Evolutionary conservation across 2,888 invertebrate genomes (phyloP).

Genomic region (Listrodromus nycthemerus): DNA sequence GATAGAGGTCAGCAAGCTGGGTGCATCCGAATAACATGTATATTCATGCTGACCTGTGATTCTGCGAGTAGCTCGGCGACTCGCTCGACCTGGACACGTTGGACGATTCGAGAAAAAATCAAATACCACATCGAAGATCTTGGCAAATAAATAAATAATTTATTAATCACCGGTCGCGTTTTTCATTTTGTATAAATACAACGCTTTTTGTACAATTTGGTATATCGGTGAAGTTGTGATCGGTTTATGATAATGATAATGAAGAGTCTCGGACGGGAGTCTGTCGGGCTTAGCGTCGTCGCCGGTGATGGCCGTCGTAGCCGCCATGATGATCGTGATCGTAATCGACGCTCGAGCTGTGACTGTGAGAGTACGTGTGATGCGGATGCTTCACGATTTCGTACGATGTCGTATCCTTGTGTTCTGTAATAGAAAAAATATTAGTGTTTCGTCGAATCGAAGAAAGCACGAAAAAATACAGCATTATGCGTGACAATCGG

Average conservation of each 20-base stretch:
- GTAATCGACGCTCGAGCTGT: conserved; percentile 89
- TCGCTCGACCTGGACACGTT: neutral
- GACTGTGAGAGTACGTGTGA: conserved; percentile 91
- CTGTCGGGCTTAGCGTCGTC: conserved; percentile 85
- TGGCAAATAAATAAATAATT: conserved; percentile 64
- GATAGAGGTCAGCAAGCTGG: conserved; percentile 47
- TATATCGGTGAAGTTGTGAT: conserved; percentile 20
- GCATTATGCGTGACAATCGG: conserved; percentile 15
- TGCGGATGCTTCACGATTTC: conserved; percentile 95
- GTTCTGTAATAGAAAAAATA: conserved; percentile 83
- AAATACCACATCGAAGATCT: neutral
- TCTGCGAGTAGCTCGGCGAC: neutral
- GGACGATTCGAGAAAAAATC: neutral
- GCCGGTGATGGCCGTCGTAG: conserved; percentile 78
- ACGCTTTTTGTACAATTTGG: conserved; percentile 52
- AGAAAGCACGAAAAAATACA: neutral
- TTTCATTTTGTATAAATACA: conserved; percentile 26
- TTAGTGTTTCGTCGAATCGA: neutral
- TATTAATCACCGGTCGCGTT: conserved; percentile 45
- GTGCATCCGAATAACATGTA: conserved; percentile 20
- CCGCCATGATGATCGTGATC: conserved; percentile 82
- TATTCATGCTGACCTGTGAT: neutral
- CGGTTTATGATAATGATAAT: conserved; percentile 20
- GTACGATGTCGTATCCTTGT: conserved; percentile 92
- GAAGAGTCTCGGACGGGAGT: neutral